These are phyloP conservation scores for Drosophila pallidifrons DNA, from an alignment of 1,140 invertebrate genomes.

Conservation along the genomic window DNA sequence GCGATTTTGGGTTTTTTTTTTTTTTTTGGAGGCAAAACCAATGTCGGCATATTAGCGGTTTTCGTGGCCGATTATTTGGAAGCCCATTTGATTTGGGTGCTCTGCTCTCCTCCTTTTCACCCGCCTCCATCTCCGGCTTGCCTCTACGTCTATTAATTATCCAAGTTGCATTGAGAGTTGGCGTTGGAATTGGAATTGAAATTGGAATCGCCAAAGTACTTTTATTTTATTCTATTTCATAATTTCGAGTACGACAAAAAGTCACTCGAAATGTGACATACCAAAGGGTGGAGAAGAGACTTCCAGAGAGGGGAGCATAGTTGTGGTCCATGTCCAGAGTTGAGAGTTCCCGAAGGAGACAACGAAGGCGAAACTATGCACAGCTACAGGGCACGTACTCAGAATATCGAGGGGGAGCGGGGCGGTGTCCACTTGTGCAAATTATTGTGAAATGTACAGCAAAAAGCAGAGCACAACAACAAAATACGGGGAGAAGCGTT, in stretches of 20 bases:
- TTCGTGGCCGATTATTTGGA: slow-evolving; percentile 70
- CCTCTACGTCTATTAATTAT: slow-evolving; percentile 42
- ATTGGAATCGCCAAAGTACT: slow-evolving; percentile 27
- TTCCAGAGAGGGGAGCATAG: slow-evolving; percentile 7
- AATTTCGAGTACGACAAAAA: slow-evolving; percentile 60
- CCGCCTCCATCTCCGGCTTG: background rate
- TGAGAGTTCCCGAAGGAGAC: background rate
- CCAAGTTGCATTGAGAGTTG: background rate
- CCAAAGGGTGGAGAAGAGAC: slow-evolving; percentile 17
- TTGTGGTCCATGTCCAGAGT: slow-evolving; percentile 18
- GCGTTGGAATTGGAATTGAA: background rate
- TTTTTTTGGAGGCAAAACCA: slow-evolving; percentile 36
- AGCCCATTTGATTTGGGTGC: slow-evolving; percentile 61
- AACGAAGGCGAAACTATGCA: slow-evolving; percentile 51
- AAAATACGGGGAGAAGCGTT: slow-evolving; percentile 50
- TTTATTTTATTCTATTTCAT: slow-evolving; percentile 62
- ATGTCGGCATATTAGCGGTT: slow-evolving; percentile 69
- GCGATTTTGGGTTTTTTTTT: slow-evolving; percentile 30
- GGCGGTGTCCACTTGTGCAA: slow-evolving; percentile 71
- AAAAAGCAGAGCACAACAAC: slow-evolving; percentile 28
- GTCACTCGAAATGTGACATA: slow-evolving; percentile 49
- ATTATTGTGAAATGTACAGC: slow-evolving; percentile 78
- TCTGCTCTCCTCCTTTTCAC: background rate
- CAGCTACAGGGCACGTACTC: slow-evolving; percentile 64
- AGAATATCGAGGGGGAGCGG: background rate